Evolutionary conservation across 64 coral and sea anemone genomes (phyloP).

Genomic region (Pocillopora damicornis): DNA sequence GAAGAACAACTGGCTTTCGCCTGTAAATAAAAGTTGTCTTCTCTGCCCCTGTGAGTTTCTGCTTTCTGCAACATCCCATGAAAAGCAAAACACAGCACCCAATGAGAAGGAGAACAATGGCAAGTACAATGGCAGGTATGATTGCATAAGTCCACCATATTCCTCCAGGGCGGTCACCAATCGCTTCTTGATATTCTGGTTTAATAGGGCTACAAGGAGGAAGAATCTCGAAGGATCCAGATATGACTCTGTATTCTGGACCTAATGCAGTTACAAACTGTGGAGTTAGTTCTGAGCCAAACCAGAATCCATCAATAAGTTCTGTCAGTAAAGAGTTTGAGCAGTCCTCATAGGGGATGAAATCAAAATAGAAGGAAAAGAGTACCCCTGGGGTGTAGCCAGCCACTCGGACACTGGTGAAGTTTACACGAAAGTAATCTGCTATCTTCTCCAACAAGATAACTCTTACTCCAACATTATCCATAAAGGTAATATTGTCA

Average conservation of each 20-base stretch:
- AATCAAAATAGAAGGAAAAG: constrained; percentile 72
- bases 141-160: constrained; percentile 86
- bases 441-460: constrained; percentile 66
- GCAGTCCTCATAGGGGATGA: constrained; percentile 61
- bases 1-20: constrained; percentile 87
- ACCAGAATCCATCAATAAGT: constrained; percentile 45
- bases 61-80: constrained; percentile 58
- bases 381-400: constrained; percentile 55
- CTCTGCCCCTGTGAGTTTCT: constrained; percentile 55
- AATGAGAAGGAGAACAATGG: constrained; percentile 66
- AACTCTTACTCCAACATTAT: constrained; percentile 63
- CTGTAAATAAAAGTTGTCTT: constrained; percentile 88
- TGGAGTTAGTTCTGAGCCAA: constrained; percentile 30
- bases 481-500: constrained; percentile 66
- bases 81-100: constrained; percentile 71
- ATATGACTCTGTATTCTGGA: constrained; percentile 57
- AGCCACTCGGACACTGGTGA: constrained; percentile 67
- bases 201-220: constrained; percentile 38
- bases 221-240: constrained; percentile 53
- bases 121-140: constrained; percentile 79
- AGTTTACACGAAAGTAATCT: constrained; percentile 70
- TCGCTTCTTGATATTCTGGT: constrained; percentile 5
- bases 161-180: constrained; percentile 46
- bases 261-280: constrained; percentile 50
- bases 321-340: not conserved